Base-by-base conservation (phyloP, 2,888 invertebrate genomes). In the Petrolisthes cinctipes region DNA sequence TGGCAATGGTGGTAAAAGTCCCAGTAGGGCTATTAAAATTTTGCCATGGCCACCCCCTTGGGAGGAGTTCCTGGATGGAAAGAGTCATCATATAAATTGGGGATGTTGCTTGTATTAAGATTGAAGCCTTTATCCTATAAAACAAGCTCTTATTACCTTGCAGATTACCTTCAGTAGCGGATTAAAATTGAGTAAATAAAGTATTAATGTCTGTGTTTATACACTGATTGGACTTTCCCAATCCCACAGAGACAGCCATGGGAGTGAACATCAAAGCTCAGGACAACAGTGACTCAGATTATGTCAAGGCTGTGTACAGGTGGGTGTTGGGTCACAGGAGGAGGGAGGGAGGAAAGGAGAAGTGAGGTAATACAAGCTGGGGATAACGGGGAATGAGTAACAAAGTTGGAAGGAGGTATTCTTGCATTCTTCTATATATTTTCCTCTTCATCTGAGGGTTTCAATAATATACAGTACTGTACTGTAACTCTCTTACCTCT, bases 191-290 rank as follows among this genome's bases (percentile, higher is more conserved):
- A 37, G 37, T 37, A 37, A 37, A 37, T 37, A 2, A 37, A 37
- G 37, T 37, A 37, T 37, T 37, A 37, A 37, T 37, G 2, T 37
- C 37, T 37, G 37, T 37, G 37, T 37, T 37, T 37, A 37, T 37
- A 37, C 37, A 37, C 37, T 37, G 37, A 37, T 37, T 37, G 37
- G 37, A 37, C 2, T 37, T 37, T 37, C 86, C 82, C 75, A 85
- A 85, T 75, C 9, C 1, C 7, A 79, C 83, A 90, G 90, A 97
- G 93, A 95, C 96, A 6, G 96, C 97, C 14, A 97, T 97, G 97
- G 97, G 97, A 0, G 94, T 95, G 11, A 94, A 94, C 56, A 93
- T 96, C 92, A 93, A 94, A 86, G 94, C 94, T 0, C 94, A 95
- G 91, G 93, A 94, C 78, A 93, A 93, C 86, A 91, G 91, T 51